These are phyloP conservation scores for Saxidomus purpurata DNA, from an alignment of 1,140 invertebrate genomes.

Conservation along the genomic window DNA sequence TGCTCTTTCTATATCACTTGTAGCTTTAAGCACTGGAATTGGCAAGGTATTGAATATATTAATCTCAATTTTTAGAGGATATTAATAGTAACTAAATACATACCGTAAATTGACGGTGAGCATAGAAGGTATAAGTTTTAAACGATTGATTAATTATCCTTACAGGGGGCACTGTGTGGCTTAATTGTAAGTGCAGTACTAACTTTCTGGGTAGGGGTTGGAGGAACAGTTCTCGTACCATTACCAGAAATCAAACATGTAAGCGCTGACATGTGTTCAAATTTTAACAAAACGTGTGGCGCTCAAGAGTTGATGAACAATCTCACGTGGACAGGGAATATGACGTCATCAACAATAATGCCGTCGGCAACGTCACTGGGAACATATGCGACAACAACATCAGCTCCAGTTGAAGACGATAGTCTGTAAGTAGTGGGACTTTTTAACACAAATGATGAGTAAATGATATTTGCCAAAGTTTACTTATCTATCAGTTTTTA, in stretches of 20 bases:
- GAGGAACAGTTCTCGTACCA: conserved; percentile 85
- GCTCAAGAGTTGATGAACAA: neutral
- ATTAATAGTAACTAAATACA: no score
- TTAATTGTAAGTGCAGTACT: conserved; percentile 90
- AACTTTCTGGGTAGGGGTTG: conserved; percentile 93
- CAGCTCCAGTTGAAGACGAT: neutral
- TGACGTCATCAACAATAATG: neutral
- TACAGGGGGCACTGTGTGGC: conserved; percentile 92
- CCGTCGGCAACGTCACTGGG: conserved; percentile 58
- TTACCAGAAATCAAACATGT: conserved; percentile 68
- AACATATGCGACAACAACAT: neutral
- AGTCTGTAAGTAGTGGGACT: neutral
- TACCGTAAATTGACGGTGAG: no score
- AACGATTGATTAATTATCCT: neutral
- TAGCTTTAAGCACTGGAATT: no score
- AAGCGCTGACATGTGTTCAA: conserved; percentile 63
- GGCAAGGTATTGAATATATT: no score
- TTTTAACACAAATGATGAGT: no score
- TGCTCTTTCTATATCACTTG: no score
- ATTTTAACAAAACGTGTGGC: conserved; percentile 46
- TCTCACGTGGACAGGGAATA: conserved; percentile 22
- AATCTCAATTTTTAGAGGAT: no score
- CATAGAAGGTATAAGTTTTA: conserved; percentile 51
- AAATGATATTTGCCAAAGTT: no score
- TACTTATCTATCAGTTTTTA: no score